phyloP scores from a whole-genome alignment of 2,797 vertebrate genomes.

The Linurgus olivaceus region DNA sequence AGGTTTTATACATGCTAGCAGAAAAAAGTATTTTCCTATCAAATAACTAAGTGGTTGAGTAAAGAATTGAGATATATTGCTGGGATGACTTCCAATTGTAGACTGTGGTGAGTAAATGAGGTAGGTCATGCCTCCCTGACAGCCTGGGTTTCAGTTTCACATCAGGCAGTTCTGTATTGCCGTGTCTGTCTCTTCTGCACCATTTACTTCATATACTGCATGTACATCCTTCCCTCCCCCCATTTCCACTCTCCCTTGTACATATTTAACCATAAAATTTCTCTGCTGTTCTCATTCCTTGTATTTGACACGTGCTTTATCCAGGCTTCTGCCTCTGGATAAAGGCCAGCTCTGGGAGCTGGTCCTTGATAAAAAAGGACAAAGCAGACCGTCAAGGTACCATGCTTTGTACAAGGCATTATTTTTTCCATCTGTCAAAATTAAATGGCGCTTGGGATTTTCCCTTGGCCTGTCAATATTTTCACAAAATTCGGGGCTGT shows the following conservation, averaged over 20 bases:
- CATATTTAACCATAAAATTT: conserved; percentile 39
- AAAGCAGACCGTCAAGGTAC: not conserved
- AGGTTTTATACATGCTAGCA: not conserved
- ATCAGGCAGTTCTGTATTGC: not conserved
- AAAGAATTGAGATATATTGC: conserved; percentile 36
- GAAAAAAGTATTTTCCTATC: conserved; percentile 24
- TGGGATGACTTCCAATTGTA: conserved; percentile 17
- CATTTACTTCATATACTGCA: conserved; percentile 29
- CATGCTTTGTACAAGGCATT: not conserved
- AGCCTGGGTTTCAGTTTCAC: conserved; percentile 42
- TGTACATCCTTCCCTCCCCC: not conserved
- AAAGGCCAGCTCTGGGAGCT: not conserved
- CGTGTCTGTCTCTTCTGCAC: not conserved
- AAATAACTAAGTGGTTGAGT: conserved; percentile 15
- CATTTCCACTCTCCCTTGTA: not conserved
- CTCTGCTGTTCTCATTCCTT: not conserved
- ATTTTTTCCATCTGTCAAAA: conserved; percentile 20
- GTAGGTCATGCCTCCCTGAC: conserved; percentile 13
- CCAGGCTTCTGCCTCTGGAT: not conserved
- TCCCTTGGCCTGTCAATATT: not conserved
- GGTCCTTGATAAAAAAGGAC: conserved; percentile 4
- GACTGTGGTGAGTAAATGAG: conserved; percentile 15
- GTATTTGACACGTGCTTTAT: not conserved
- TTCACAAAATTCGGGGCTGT: not conserved
- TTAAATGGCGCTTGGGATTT: not conserved